These are phyloP conservation scores for Eremophila alpestris DNA, from an alignment of 2,797 vertebrate genomes.

Conservation along the genomic window DNA sequence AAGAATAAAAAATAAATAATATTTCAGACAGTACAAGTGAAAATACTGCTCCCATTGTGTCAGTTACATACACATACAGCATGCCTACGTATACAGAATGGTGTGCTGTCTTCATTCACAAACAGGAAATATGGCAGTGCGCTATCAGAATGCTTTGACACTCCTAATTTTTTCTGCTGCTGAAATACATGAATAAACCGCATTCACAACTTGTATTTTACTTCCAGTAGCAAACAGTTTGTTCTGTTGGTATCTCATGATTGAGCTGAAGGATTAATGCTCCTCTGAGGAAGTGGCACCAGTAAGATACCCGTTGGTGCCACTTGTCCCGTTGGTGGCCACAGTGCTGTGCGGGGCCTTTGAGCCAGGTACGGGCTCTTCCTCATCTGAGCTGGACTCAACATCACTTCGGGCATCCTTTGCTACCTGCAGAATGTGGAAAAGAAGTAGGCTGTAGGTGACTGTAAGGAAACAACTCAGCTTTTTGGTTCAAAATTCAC, in stretches of 20 bases:
- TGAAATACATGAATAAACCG: constrained; percentile 82
- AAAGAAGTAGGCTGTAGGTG: neutral
- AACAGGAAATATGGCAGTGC: constrained; percentile 82
- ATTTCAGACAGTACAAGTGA: constrained; percentile 80
- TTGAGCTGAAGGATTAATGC: constrained; percentile 81
- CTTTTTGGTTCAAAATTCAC: neutral
- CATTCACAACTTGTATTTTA: constrained; percentile 86
- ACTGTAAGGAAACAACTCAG: neutral
- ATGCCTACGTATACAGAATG: constrained; percentile 86
- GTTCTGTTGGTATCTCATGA: constrained; percentile 78
- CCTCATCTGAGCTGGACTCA: constrained; percentile 97
- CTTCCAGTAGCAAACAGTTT: constrained; percentile 85
- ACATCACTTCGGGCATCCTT: constrained; percentile 95
- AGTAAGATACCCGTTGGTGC: constrained; percentile 90
- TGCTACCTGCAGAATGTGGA: constrained; percentile 81
- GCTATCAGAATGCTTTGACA: constrained; percentile 83
- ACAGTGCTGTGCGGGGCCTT: constrained; percentile 81
- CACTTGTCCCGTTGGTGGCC: constrained; percentile 80
- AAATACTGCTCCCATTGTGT: constrained; percentile 85
- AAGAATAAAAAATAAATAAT: constrained; percentile 90
- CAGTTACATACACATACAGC: constrained; percentile 84
- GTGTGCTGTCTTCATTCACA: constrained; percentile 83
- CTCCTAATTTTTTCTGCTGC: constrained; percentile 82
- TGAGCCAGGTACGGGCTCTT: constrained; percentile 80
- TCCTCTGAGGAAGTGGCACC: constrained; percentile 83